These are phyloP conservation scores for Anthopleura sola DNA, from an alignment of 64 coral and sea anemone species.

Conservation along the genomic window DNA sequence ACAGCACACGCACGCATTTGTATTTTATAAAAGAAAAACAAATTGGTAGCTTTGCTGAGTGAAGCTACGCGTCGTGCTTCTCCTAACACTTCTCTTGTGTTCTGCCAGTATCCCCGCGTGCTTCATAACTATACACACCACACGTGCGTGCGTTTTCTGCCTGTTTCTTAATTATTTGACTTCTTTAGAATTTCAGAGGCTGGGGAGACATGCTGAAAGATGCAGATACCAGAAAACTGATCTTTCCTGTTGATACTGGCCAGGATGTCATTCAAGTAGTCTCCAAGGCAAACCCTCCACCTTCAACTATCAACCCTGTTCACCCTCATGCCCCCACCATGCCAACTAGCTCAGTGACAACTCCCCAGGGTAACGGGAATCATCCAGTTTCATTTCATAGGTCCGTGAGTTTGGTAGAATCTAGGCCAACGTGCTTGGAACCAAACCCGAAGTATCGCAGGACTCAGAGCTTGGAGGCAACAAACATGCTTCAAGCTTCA, in stretches of 20 bases:
- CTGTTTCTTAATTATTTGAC: background rate
- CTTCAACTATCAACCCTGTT: background rate
- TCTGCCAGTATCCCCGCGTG: too few relatives aligned
- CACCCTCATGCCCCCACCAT: background rate
- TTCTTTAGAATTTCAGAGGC: background rate
- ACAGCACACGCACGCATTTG: too few relatives aligned
- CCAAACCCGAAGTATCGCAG: background rate
- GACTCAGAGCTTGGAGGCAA: background rate
- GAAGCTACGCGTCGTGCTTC: too few relatives aligned
- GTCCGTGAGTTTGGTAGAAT: background rate
- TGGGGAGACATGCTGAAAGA: slow-evolving; percentile 2
- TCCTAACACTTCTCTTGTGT: too few relatives aligned
- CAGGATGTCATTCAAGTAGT: background rate
- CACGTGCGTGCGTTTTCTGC: too few relatives aligned
- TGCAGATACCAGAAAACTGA: background rate
- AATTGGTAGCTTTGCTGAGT: too few relatives aligned
- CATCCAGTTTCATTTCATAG: background rate
- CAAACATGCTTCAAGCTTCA: too few relatives aligned
- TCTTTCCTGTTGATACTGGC: background rate
- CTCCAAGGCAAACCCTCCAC: background rate
- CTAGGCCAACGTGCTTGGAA: background rate
- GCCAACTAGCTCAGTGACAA: background rate
- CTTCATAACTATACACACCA: too few relatives aligned
- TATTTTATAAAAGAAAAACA: too few relatives aligned
- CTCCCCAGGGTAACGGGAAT: background rate